Percentiles rank a stretch among this genome's conserved stretches.
phyloP scores from a whole-genome alignment of 2,797 vertebrate species.

The Pitangus sulphuratus region DNA sequence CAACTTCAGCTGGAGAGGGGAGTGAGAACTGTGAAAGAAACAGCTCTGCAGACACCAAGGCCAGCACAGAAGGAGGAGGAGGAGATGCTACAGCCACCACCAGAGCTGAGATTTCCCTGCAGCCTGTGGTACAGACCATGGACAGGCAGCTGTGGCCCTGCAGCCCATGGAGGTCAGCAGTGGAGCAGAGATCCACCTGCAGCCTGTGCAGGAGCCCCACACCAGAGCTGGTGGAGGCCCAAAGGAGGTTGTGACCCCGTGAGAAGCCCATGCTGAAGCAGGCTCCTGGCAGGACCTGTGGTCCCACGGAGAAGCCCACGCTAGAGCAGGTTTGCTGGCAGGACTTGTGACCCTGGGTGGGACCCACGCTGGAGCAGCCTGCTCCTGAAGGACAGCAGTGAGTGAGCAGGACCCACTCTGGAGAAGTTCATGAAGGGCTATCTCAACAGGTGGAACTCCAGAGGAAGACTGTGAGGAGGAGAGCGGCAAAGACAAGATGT shows the following conservation, averaged over 20 bases:
- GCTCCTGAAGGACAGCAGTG: neutral
- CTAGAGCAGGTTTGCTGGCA: neutral
- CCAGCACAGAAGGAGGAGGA: neutral
- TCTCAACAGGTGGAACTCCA: neutral
- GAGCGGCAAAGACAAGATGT: neutral
- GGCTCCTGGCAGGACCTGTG: neutral
- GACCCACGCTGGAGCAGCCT: neutral
- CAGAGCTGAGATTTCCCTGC: neutral
- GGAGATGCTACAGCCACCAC: neutral
- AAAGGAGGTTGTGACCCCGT: neutral
- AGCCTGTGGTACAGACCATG: neutral
- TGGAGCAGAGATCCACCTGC: neutral
- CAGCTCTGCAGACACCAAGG: neutral
- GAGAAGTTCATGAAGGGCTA: neutral
- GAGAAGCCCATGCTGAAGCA: neutral
- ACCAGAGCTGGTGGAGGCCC: neutral
- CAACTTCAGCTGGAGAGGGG: neutral
- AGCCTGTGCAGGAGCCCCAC: neutral
- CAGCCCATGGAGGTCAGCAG: neutral
- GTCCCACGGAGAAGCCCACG: fast-evolving
- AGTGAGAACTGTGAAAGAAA: neutral
- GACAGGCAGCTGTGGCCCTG: neutral
- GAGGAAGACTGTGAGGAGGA: neutral
- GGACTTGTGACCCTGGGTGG: neutral
- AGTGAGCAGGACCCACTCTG: neutral